Percentiles rank a stretch among this genome's conserved stretches.
Conservation (phyloP, 2,888 invertebrate species). For the Dolomedes plantarius region DNA sequence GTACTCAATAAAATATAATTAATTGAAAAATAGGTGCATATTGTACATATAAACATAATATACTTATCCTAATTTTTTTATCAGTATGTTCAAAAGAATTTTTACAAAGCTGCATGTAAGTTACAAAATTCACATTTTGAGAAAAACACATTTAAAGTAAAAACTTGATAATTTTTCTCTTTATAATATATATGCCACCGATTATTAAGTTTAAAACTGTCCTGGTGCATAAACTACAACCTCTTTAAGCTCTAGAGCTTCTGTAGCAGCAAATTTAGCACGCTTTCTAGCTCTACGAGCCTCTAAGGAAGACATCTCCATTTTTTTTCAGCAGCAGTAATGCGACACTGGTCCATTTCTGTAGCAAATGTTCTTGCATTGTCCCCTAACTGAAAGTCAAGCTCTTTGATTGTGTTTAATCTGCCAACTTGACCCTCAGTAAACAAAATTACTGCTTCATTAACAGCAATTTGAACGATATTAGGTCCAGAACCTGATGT, state of each 20-base stretch:
- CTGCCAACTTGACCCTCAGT: constrained; percentile 15
- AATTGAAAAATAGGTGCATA: too few relatives aligned
- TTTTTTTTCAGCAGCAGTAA: background rate
- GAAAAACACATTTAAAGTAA: too few relatives aligned
- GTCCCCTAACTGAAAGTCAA: background rate
- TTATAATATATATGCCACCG: too few relatives aligned
- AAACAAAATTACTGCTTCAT: constrained; percentile 16
- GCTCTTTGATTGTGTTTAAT: background rate
- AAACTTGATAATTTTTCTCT: too few relatives aligned
- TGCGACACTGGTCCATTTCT: background rate
- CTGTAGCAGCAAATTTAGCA: background rate
- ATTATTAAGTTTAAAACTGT: too few relatives aligned
- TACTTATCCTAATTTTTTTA: too few relatives aligned
- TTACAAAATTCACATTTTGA: too few relatives aligned
- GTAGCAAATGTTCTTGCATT: background rate
- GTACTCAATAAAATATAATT: too few relatives aligned
- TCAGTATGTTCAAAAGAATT: too few relatives aligned
- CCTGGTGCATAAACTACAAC: background rate
- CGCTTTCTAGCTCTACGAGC: background rate
- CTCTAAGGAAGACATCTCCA: background rate
- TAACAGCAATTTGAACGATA: background rate
- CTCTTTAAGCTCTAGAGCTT: background rate
- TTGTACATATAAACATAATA: too few relatives aligned
- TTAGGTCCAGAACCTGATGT: background rate
- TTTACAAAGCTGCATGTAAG: too few relatives aligned